Base-by-base conservation (phyloP, 2,797 vertebrate genomes). In the Neoniphon sammara region DNA sequence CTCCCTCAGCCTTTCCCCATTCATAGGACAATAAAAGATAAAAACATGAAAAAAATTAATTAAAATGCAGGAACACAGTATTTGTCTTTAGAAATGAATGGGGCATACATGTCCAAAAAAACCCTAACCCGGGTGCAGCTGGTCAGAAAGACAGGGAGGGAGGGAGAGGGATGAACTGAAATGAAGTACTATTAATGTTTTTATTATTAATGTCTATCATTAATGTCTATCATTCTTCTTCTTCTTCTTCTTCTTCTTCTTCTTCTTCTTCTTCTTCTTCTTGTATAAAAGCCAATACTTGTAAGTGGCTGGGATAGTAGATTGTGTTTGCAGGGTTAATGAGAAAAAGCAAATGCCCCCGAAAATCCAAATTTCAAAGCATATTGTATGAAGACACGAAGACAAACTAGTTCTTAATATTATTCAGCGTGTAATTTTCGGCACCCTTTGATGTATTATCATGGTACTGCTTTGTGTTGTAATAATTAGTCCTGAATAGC, bases 1-100 rank as follows among this genome's bases (percentile, higher is more conserved):
- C 46, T 23, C 66, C 74, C 66, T 39, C 66, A 70, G 14, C 31
- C 52, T 47, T 55, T 59, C 61, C 81, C 42, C 64, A 78, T 84
- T 83, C 72, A 76, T 49, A 20, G 63, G 34, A 70, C 47, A 31
- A 64, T 62, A 52, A 70, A 62, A 77, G 64, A 54, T 66, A 18
- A 55, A 75, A 82, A 67, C 64, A 56, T 44, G 31, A 44, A 30
- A 50, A 27, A 31, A 12, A 31, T 31, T 3, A 34, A 59, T 21
- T 49, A 34, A 65, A 50, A 59, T 55, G 53, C 23, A 30, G 15
- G 14, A 7, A 30, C 14, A 15, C 25, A 55, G 23, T 7, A 30
- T 55, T 1, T 39, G 44, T 17, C 44, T 18, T 15, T 18, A 20
- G 5, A n/a, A 49, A 49, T 49, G 46, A 18, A 49, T 20, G 46